A percentile compares a stretch with the other conserved stretches of the same genome.
Evolutionary conservation across 2,888 invertebrate genomes (phyloP).

Genomic region (Glyphotaelius pellucidus): DNA sequence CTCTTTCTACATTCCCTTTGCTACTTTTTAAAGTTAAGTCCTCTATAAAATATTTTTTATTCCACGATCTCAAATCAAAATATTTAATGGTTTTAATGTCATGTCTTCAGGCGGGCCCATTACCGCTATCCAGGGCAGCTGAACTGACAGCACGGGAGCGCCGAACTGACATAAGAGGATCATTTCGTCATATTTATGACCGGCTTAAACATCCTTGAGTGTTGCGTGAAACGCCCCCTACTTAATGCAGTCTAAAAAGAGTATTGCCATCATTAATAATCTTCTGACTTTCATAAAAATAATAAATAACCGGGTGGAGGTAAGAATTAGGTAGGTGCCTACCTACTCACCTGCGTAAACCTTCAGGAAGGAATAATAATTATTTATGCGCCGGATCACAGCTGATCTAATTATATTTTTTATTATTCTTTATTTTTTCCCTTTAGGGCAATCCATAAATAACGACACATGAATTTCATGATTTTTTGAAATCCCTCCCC

Average conservation of each 20-base stretch:
- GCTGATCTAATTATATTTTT: too few species aligned
- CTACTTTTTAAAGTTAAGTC: background rate
- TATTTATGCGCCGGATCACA: background rate
- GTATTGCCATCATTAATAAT: background rate
- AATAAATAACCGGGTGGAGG: background rate
- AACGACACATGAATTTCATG: too few species aligned
- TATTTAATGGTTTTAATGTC: background rate
- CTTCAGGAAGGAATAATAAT: background rate
- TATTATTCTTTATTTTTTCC: too few species aligned
- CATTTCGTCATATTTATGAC: slow-evolving; percentile 19
- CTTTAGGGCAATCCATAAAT: too few species aligned
- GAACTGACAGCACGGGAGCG: slow-evolving; percentile 22
- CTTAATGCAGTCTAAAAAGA: background rate
- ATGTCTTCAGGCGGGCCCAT: background rate
- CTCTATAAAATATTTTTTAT: background rate
- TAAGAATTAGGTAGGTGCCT: background rate
- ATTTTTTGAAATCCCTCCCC: too few species aligned
- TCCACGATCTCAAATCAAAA: background rate
- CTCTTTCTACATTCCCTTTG: too few species aligned
- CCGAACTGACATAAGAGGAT: slow-evolving; percentile 15
- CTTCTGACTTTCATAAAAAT: background rate
- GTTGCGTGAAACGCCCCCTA: background rate
- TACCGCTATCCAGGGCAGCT: background rate
- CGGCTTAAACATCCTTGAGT: background rate
- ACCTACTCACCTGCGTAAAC: background rate